A percentile compares a stretch with the other conserved stretches of the same genome.
phyloP scores from a whole-genome alignment of 2,113 vertebrate genomes.

The Vicugna pacos region DNA sequence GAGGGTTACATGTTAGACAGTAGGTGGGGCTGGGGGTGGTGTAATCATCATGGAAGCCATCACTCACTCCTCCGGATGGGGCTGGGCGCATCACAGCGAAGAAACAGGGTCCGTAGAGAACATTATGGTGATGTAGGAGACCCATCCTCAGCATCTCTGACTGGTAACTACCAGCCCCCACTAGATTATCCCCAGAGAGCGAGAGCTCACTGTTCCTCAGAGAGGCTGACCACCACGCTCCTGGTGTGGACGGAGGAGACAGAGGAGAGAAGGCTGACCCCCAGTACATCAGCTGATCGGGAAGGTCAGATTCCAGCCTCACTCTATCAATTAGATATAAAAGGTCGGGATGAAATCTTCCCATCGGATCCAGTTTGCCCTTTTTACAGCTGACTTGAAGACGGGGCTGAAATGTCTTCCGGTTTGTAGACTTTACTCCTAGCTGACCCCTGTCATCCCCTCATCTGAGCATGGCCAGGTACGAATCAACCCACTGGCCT shows the following conservation, averaged over 20 bases:
- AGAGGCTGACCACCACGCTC: neutral
- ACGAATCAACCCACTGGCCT: neutral
- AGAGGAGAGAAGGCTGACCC: neutral
- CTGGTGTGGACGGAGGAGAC: neutral
- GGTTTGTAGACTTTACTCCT: neutral
- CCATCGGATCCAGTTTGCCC: neutral
- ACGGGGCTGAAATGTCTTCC: neutral
- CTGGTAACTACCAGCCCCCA: neutral
- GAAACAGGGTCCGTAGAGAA: neutral
- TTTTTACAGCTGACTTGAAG: neutral
- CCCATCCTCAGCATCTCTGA: neutral
- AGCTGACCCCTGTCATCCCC: neutral
- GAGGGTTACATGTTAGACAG: neutral
- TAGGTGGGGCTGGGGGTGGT: fast-evolving
- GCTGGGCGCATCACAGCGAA: neutral
- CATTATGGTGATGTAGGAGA: neutral
- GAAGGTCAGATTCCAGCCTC: neutral
- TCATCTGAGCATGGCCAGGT: neutral
- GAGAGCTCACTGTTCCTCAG: neutral
- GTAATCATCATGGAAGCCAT: neutral
- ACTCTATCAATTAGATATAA: neutral
- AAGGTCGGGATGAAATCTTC: neutral
- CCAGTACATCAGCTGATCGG: neutral
- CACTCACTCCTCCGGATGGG: neutral
- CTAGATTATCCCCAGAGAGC: neutral